Conservation (phyloP, 2,113 vertebrate genomes). For the Amia ocellicauda region DNA sequence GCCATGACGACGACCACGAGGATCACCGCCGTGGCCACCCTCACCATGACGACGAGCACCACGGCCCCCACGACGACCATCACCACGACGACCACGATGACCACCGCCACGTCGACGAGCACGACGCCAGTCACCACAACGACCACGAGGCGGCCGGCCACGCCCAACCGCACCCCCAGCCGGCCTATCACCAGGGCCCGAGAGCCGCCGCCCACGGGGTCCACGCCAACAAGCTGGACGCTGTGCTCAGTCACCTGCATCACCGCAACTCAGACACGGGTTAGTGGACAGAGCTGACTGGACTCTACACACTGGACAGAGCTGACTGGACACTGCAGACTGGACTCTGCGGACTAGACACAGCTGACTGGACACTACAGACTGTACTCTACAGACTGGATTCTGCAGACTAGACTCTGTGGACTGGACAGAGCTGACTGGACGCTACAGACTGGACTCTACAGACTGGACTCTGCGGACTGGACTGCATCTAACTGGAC, state of each 20-base stretch:
- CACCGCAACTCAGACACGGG: conserved; percentile 48
- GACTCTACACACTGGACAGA: neutral
- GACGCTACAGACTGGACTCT: neutral
- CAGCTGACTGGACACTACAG: too few relatives aligned
- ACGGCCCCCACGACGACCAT: conserved; percentile 10
- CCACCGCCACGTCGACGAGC: conserved; percentile 9
- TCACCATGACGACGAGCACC: conserved; percentile 17
- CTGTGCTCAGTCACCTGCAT: conserved; percentile 61
- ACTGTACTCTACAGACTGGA: neutral
- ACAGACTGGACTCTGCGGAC: conserved; percentile 15
- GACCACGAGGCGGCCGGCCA: conserved; percentile 39
- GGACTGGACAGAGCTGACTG: too few relatives aligned
- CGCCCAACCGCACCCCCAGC: conserved; percentile 30
- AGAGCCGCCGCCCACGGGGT: conserved; percentile 24
- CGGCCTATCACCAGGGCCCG: conserved; percentile 39
- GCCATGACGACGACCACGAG: conserved; percentile 4
- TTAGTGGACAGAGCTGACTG: conserved; percentile 22
- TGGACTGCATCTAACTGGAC: neutral
- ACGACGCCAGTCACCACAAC: conserved; percentile 17
- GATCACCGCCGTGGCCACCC: conserved; percentile 14
- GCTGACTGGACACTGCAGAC: neutral
- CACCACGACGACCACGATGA: conserved; percentile 22
- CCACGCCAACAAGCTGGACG: conserved; percentile 57
- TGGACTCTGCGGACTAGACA: neutral
- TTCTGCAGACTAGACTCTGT: neutral